phyloP scores from a whole-genome alignment of 2,888 invertebrate species.

The Scaptodrosophila latifasciaeformis region DNA sequence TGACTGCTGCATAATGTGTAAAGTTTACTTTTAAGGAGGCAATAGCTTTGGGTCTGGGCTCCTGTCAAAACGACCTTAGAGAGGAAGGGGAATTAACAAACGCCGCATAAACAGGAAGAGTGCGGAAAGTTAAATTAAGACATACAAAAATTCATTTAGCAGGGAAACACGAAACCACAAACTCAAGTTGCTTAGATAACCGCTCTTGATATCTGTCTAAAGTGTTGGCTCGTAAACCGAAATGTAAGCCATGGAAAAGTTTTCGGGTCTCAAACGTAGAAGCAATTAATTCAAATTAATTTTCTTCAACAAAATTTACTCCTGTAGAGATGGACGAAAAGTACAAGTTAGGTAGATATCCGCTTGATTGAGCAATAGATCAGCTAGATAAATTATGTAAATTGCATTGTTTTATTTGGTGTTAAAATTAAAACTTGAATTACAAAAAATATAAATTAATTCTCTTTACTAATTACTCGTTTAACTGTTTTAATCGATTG shows the following conservation, averaged over 20 bases:
- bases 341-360: not conserved
- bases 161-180: conserved; percentile 36
- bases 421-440: too few species aligned
- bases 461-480: too few species aligned
- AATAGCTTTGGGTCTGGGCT: conserved; percentile 21
- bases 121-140: too few species aligned
- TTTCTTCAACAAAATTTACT: conserved; percentile 52
- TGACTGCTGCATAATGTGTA: conserved; percentile 39
- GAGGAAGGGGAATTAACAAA: too few species aligned
- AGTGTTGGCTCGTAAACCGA: conserved; percentile 38
- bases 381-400: conserved; percentile 21
- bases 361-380: conserved; percentile 27
- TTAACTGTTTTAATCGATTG: too few species aligned
- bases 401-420: conserved; percentile 19
- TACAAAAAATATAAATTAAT: too few species aligned
- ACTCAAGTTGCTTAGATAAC: too few species aligned
- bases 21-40: conserved; percentile 42
- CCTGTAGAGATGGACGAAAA: not conserved
- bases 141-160: conserved; percentile 2
- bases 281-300: conserved; percentile 66
- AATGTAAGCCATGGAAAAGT: conserved; percentile 60
- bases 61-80: too few species aligned
- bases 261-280: conserved; percentile 37
- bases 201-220: too few species aligned
- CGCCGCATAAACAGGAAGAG: conserved; percentile 58